phyloP scores from a whole-genome alignment of 2,113 vertebrate genomes.

The Meriones unguiculatus region DNA sequence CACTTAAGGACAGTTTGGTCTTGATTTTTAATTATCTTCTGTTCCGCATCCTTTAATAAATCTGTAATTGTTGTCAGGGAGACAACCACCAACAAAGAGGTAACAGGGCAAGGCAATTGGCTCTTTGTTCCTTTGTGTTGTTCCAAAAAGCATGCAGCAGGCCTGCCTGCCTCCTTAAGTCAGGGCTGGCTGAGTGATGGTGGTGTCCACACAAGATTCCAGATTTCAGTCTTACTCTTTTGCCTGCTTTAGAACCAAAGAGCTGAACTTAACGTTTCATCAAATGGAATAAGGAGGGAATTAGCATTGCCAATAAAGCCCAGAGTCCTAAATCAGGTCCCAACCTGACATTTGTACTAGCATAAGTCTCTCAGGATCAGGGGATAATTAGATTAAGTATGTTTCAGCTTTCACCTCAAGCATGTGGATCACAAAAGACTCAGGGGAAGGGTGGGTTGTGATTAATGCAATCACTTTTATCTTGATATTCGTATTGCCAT shows the following conservation, averaged over 20 bases:
- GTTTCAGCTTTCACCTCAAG: conserved; percentile 29
- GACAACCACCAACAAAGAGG: background rate
- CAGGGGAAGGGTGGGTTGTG: background rate
- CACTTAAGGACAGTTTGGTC: background rate
- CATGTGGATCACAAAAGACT: conserved; percentile 2
- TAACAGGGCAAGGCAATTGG: background rate
- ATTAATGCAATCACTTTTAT: conserved; percentile 30
- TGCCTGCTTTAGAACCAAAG: conserved; percentile 62
- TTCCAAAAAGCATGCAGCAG: background rate
- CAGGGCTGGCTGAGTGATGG: background rate
- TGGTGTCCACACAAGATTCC: conserved; percentile 14
- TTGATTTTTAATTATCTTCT: conserved; percentile 50
- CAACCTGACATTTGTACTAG: conserved; percentile 73
- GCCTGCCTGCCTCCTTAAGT: background rate
- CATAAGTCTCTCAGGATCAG: background rate
- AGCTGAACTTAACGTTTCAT: conserved; percentile 61
- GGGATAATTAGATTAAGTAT: conserved; percentile 61
- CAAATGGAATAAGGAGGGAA: conserved; percentile 63
- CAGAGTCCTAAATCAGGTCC: conserved; percentile 67
- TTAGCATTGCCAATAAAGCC: conserved; percentile 58
- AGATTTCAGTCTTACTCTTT: conserved; percentile 44
- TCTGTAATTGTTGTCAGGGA: conserved; percentile 28
- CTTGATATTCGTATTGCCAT: conserved; percentile 4
- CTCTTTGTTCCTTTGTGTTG: background rate
- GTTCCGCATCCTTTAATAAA: background rate